A percentile compares a stretch with the other conserved stretches of the same genome.
Conservation (phyloP, 2,888 invertebrate genomes). For the Horisme vitalbata region DNA sequence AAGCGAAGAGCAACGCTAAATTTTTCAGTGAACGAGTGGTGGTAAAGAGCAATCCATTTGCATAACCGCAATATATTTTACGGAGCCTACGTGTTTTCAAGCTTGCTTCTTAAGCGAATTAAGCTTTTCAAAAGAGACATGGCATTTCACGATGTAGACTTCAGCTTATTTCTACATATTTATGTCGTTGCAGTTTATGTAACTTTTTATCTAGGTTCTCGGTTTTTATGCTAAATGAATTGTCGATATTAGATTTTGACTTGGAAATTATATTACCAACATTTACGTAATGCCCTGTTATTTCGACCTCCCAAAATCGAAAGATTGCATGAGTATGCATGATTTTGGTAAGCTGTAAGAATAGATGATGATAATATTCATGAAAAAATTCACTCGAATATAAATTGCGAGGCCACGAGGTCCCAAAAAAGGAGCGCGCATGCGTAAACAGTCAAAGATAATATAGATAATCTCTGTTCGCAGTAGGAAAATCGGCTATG, state of each 20-base stretch:
- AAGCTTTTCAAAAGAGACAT: conserved; percentile 7
- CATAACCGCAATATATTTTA: conserved; percentile 18
- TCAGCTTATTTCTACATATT: too few relatives aligned
- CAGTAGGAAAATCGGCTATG: conserved; percentile 31
- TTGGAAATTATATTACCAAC: conserved; percentile 17
- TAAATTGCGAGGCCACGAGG: conserved; percentile 22
- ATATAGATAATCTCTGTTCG: conserved; percentile 26
- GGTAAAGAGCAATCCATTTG: conserved; percentile 32
- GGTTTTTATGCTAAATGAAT: not conserved
- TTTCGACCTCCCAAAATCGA: conserved; percentile 13
- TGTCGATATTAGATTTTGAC: conserved; percentile 16
- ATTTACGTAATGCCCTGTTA: conserved; percentile 9
- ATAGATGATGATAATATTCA: conserved; percentile 24
- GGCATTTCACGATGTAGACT: not conserved
- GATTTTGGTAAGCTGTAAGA: conserved; percentile 12
- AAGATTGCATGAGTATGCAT: conserved; percentile 22
- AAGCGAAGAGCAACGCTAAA: conserved; percentile 42
- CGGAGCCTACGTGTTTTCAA: conserved; percentile 5
- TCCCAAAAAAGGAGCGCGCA: conserved; percentile 18
- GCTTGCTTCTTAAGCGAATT: conserved; percentile 1
- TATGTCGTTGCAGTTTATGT: too few relatives aligned
- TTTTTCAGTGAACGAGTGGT: conserved; percentile 42
- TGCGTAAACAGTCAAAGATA: conserved; percentile 27
- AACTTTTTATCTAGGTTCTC: too few relatives aligned
- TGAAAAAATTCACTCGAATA: conserved; percentile 21